Evolutionary conservation across 1,140 invertebrate genomes (phyloP), one percentile per base, ranked within the genome.

Genomic region (Drosophila mojavensis): DNA sequence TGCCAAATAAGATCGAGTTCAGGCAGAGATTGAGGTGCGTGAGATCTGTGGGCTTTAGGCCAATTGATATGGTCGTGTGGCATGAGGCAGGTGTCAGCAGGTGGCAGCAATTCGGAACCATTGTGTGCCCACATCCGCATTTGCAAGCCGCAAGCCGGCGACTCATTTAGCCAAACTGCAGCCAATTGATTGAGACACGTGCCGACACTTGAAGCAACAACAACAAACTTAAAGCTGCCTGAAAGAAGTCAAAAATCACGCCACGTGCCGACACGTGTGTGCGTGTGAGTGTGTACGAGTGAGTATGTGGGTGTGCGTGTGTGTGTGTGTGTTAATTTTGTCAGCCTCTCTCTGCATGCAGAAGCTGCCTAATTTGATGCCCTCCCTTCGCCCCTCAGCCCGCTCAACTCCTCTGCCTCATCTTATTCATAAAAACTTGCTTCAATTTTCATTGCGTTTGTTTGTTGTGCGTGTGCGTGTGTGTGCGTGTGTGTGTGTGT

Each of bases 311-410:
- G 24, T 68, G 20, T 33, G 30, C 68, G 63, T 47, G 39, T 45
- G n/a, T n/a, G 43, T 72, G 60, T 51, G 73, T 75, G 62, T 77
- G 74, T 64, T 85, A 81, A 85, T 85, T 85, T 79, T 72, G 78
- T 78, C 81, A 78, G 68, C 75, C 79, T 55, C 61, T 53, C 61
- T 53, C 61, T 53, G 59, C 50, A 39, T 69, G 58, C 59, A 72
- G 76, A 45, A 89, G 81, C 81, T 82, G 74, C 79, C 85, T 90
- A 90, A 90, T 90, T 90, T 72, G 51, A 56, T 78, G 43, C 81
- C 43, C 43, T 17, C 7, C 3, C 6, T 28, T 10, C 36, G n/a
- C 20, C 24, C 26, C 20, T 3, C 3, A 13, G 11, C 50, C 39
- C 24, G 36, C 50, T 51, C 11, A 58, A 5, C 11, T 11, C 64